Evolutionary conservation across 2,888 invertebrate genomes (phyloP).

Genomic region (Spodoptera littoralis): DNA sequence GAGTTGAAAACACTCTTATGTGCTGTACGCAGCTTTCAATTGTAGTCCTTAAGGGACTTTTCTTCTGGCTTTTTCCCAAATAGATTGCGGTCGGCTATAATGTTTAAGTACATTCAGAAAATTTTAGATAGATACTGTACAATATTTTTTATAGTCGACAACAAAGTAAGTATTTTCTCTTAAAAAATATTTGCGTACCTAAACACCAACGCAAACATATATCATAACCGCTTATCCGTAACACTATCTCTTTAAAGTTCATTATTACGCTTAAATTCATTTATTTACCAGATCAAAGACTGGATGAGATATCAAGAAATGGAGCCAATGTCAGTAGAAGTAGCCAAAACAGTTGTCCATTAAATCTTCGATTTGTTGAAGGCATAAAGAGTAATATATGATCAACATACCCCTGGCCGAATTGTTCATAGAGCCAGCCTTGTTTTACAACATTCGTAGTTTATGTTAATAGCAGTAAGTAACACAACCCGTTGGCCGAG

Average conservation of each 20-base stretch:
- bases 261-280: conserved; percentile 5
- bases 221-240: neutral
- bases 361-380: conserved; percentile 26
- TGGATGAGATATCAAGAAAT: conserved; percentile 12
- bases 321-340: conserved; percentile 29
- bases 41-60: too few species aligned
- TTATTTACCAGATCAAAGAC: conserved; percentile 35
- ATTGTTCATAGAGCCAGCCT: conserved; percentile 60
- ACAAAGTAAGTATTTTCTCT: too few species aligned
- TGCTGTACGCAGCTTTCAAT: too few species aligned
- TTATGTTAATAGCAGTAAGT: conserved; percentile 62
- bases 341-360: conserved; percentile 19
- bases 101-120: too few species aligned
- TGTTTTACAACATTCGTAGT: conserved; percentile 55
- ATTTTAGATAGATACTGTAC: too few species aligned
- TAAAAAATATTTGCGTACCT: too few species aligned
- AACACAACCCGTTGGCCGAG: conserved; percentile 68
- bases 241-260: neutral
- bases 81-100: too few species aligned
- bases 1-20: neutral
- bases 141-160: too few species aligned
- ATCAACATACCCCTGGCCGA: conserved; percentile 62
- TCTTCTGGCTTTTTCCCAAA: too few species aligned
- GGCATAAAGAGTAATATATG: conserved; percentile 10
- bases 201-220: too few species aligned